phyloP scores from a whole-genome alignment of 2,888 invertebrate genomes.

The Anagyrus pseudococci region DNA sequence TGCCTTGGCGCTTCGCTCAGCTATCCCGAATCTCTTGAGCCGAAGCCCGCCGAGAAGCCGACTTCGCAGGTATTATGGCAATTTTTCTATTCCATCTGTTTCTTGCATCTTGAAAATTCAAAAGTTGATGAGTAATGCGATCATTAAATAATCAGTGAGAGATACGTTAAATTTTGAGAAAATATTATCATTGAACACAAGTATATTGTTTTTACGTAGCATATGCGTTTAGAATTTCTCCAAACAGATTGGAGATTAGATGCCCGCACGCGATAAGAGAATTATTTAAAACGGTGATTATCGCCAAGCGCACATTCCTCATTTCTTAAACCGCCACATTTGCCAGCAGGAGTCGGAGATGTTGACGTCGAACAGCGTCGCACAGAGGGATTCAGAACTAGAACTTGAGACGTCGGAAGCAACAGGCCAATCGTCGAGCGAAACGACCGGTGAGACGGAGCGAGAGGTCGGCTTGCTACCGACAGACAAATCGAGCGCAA shows the following conservation, averaged over 20 bases:
- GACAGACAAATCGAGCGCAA: conserved; percentile 25
- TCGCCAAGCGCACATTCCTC: not conserved
- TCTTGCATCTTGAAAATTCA: not conserved
- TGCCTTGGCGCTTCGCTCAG: conserved; percentile 48
- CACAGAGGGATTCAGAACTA: conserved; percentile 19
- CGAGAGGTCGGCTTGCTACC: conserved; percentile 23
- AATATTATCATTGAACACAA: no score
- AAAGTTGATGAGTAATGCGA: no score
- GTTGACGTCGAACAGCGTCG: not conserved
- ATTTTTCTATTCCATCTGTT: no score
- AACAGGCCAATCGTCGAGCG: conserved; percentile 31
- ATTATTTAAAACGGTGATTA: no score
- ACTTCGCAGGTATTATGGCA: conserved; percentile 27
- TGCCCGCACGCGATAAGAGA: not conserved
- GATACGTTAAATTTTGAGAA: no score
- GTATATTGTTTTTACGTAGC: no score
- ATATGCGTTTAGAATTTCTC: no score
- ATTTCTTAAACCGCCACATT: not conserved
- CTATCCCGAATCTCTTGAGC: conserved; percentile 44
- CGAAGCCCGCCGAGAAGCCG: conserved; percentile 27
- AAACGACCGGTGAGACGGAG: conserved; percentile 34
- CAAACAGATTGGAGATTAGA: no score
- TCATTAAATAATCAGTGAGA: no score
- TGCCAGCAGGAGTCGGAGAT: conserved; percentile 3
- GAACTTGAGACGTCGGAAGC: conserved; percentile 34